These are phyloP conservation scores for Columbina picui DNA, from an alignment of 2,113 vertebrate species.

Conservation along the genomic window DNA sequence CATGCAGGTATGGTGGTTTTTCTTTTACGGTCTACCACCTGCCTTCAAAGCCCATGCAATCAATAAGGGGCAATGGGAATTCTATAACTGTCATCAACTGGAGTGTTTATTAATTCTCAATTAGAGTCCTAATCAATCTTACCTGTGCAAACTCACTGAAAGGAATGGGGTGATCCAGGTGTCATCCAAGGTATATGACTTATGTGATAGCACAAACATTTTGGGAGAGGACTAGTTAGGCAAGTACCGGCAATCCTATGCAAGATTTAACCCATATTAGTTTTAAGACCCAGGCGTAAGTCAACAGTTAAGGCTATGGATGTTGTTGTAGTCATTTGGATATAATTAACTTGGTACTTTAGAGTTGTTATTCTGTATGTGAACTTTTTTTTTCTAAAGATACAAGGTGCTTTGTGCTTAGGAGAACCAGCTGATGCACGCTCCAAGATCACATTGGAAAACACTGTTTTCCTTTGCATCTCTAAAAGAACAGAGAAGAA, in stretches of 20 bases:
- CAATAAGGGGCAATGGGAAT: constrained; percentile 58
- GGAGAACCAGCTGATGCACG: neutral
- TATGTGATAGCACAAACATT: neutral
- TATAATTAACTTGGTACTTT: neutral
- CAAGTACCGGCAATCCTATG: neutral
- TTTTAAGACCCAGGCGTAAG: neutral
- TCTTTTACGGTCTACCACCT: rapidly evolving
- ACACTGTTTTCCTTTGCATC: neutral
- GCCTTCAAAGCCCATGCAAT: neutral
- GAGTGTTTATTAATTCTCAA: constrained; percentile 67
- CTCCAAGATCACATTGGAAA: neutral
- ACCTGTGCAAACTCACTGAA: neutral
- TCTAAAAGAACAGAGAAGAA: neutral
- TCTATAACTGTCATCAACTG: constrained; percentile 59
- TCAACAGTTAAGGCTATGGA: neutral
- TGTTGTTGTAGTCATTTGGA: neutral
- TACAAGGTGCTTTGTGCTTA: neutral
- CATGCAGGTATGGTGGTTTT: neutral
- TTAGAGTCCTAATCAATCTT: constrained; percentile 58
- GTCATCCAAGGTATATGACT: neutral
- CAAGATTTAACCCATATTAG: neutral
- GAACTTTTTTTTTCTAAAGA: neutral
- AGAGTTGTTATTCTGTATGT: neutral
- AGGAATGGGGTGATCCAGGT: neutral
- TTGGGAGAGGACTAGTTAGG: neutral